Evolutionary conservation across 2,113 vertebrate species (phyloP).

Genomic region (Rhynchomys soricoides): DNA sequence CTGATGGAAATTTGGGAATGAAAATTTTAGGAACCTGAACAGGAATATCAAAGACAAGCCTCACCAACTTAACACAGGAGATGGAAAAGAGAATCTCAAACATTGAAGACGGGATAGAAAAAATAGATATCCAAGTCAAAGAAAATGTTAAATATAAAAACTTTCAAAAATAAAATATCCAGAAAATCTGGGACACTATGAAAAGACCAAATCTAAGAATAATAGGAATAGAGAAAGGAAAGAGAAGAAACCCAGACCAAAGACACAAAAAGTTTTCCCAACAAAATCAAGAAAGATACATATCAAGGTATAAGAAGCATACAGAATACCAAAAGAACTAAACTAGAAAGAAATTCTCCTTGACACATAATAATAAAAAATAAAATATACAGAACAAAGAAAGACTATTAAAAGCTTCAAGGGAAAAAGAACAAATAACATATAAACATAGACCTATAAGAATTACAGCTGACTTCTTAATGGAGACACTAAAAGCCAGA

Average conservation of each 20-base stretch:
- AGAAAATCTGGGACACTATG: not conserved
- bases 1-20: not conserved
- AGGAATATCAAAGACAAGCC: not conserved
- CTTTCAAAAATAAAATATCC: not conserved
- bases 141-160: not conserved
- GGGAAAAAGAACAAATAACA: too few species aligned
- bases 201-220: not conserved
- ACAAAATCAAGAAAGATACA: not conserved
- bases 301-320: not conserved
- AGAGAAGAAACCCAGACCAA: not conserved
- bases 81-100: not conserved
- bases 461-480: too few species aligned
- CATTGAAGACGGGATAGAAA: not conserved
- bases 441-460: too few species aligned
- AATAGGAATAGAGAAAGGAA: not conserved
- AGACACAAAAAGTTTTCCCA: not conserved
- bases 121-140: not conserved
- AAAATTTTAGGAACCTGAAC: not conserved
- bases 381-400: too few species aligned
- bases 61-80: not conserved
- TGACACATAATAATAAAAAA: not conserved
- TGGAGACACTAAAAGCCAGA: too few species aligned
- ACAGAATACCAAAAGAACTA: not conserved
- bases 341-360: not conserved
- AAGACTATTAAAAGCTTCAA: too few species aligned